Base-by-base conservation (phyloP, 2,113 vertebrate species). In the Pelvicachromis taeniatus region DNA sequence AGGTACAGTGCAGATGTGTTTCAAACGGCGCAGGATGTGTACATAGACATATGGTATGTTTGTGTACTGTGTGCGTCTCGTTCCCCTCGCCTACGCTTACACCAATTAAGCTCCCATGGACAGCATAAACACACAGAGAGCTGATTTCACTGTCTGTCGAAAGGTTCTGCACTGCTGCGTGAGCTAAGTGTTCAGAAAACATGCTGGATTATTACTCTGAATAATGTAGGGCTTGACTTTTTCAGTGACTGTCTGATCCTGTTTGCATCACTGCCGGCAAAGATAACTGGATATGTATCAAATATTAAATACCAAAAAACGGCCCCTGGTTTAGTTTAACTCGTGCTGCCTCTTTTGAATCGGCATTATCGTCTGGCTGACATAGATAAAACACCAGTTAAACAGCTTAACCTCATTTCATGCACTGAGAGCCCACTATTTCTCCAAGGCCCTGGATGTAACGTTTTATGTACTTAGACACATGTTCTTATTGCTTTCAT, bases 231-330 rank as follows among this genome's bases (percentile, higher is more conserved):
- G 31, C 77, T 85, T 19, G 70, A 87, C 75, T 89, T 86, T 87
- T 90, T 85, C 48, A 33, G 78, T 55, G 55, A 8, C 73, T 61
- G 89, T 85, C 87, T 78, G 83, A 73, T 89, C 73, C 87, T 82
- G 68, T 90, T 87, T 88, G 87, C 81, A 63, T 92, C 83, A 86
- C 63, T 33, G 16, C 23, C 14, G 54, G 85, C 85, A 85, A 82
- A 94, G 94, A 93, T 90, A 93, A 89, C 87, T 80, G 82, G 87
- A 93, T 88, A 85, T 68, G 80, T 42, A 90, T 94, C 38, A 93
- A 95, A 93, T 94, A 94, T 94, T 93, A 73, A 93, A 91, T 83
- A 40, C n/a, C 14, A 3, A 14, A 82, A 77, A 82, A 56, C 0
- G 4, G 50, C 55, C 65, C 33, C 48, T 53, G 78, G 38, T 77